Evolutionary conservation across 1,140 invertebrate species (phyloP), one percentile per base, ranked within the genome.

Genomic region (Homarus americanus): DNA sequence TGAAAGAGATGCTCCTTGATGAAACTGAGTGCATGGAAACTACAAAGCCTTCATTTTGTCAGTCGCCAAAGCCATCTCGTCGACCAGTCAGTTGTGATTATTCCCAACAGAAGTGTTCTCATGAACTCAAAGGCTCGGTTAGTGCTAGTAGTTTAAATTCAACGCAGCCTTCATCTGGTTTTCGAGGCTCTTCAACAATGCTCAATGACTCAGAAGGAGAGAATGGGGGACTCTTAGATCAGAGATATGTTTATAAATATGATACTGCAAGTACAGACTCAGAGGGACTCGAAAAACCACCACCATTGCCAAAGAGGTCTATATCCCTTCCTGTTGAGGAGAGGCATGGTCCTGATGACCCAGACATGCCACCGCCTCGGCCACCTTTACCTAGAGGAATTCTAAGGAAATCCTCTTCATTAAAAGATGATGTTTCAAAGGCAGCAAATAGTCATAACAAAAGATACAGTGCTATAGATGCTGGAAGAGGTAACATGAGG

Each of bases 121-220:
- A 87, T 49, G 89, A 95, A 63, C 96, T 95, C 41, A 96, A 96
- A 85, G 94, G 95, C 34, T 96, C 96, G 0, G 96, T 96, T 3
- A 97, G 96, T 69, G 96, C 96, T 4, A 96, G 96, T 72, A 97
- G 97, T 89, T 96, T 96, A 82, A 97, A 96, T 41, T 96, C 96
- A 49, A 97, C 97, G 66, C 96, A 96, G 91, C 97, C 97, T 2
- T 97, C 97, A 66, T 97, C 97, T 0, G 97, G 97, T 28, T 98
- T 97, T 93, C 94, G 97, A 92, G 97, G 97, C 69, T 98, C 97
- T 0, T 98, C 97, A 0, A 97, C 97, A 4, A 96, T 97, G 93
- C 94, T 97, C 7, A 96, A 96, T 3, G 97, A 97, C 93, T 97
- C 97, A 24, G 91, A 91, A 75, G 91, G 80, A 72, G 95, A 94